These are phyloP conservation scores for Scolopax rusticola DNA, from an alignment of 2,797 vertebrate genomes.

Conservation along the genomic window DNA sequence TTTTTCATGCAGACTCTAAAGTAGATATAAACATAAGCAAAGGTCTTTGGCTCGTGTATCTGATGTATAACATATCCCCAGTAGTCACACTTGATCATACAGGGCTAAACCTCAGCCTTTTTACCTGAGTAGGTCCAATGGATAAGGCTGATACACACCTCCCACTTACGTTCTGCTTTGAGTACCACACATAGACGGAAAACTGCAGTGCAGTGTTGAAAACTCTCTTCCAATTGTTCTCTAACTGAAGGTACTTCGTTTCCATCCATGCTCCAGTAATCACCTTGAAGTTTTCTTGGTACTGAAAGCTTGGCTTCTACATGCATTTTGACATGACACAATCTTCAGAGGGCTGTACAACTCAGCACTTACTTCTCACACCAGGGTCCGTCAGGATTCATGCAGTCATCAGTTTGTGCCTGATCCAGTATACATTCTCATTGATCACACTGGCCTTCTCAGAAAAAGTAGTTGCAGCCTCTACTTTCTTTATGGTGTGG, in stretches of 20 bases:
- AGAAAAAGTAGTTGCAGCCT: neutral
- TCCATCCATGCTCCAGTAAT: neutral
- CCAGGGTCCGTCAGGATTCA: neutral
- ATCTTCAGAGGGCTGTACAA: neutral
- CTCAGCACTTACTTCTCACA: neutral
- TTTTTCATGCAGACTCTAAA: slow-evolving; percentile 11
- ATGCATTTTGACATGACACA: neutral
- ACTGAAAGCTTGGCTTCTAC: neutral
- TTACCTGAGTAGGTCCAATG: neutral
- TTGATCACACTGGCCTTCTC: neutral
- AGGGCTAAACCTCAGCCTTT: neutral
- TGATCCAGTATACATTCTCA: neutral
- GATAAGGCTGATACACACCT: neutral
- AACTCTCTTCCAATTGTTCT: neutral
- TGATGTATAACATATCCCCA: neutral
- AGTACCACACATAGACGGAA: neutral
- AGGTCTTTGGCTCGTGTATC: neutral
- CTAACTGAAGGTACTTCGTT: neutral
- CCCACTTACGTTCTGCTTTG: neutral
- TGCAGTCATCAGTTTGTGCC: neutral
- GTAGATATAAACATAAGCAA: neutral
- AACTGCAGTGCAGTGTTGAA: neutral
- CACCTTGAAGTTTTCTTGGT: neutral
- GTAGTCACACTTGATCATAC: neutral
- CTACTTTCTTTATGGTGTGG: neutral